Base-by-base conservation (phyloP, 1,140 invertebrate species). In the Cepaea nemoralis region DNA sequence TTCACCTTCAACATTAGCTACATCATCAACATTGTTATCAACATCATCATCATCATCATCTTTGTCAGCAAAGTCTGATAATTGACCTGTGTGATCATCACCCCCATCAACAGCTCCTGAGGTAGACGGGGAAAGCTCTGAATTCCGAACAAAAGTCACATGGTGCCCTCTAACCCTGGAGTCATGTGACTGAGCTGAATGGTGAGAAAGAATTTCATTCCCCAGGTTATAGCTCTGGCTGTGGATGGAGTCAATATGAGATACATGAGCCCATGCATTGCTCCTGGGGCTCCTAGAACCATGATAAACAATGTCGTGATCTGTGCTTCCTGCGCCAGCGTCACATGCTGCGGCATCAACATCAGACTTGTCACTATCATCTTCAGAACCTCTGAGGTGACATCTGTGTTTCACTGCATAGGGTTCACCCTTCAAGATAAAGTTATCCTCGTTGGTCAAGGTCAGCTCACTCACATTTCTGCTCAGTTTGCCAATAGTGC, bases 191-290 rank as follows among this genome's bases (percentile, higher is more conserved):
- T 88, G 83, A 14, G 86, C 83, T 31, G 90, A 89, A 81, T 89
- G 86, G 78, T 91, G 90, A 3, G 90, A 91, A 14, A 91, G 79
- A 33, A 90, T 89, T 74, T 89, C 89, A 5, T 83, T 78, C 37
- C 83, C 85, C 6, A 88, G 83, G 80, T 90, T 89, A 48, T 86
- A 85, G 14, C 50, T 82, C 27, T 79, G 77, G 40, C 79, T 87
- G 77, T 91, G 90, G 55, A 91, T 90, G 6, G 90, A 91, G 79
- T 91, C 90, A 59, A 91, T 90, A 71, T 88, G 88, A 14, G 89
- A 87, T 19, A 90, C 80, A 6, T 8, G 66, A 39, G 70, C 69
- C 35, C 50, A 55, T 14, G 74, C 66, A 16, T 75, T 66, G 45
- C 50, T 39, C 31, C 22, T n/a, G 5, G 27, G 19, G n/a, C 45